Evolutionary conservation across 2,113 vertebrate species (phyloP).

Genomic region (Eonycteris spelaea): DNA sequence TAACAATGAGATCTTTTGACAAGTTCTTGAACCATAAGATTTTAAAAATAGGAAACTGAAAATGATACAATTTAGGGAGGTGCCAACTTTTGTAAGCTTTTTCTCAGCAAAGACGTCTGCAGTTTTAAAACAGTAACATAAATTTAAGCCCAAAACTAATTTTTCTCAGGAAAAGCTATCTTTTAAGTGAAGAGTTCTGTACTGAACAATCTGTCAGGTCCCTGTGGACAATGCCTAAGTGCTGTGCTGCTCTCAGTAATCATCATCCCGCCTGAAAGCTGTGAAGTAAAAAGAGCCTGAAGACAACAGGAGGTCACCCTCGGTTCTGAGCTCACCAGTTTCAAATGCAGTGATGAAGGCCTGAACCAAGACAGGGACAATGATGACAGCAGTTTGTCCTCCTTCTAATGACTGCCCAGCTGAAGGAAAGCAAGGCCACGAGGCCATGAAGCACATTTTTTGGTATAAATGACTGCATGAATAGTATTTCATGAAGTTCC

Average conservation of each 20-base stretch:
- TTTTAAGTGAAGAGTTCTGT: constrained; percentile 48
- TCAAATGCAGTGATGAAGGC: constrained; percentile 62
- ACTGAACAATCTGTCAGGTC: constrained; percentile 57
- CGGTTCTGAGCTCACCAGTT: constrained; percentile 72
- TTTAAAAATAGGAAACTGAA: background rate
- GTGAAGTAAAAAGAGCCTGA: constrained; percentile 70
- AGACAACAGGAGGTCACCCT: constrained; percentile 79
- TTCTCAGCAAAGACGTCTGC: background rate
- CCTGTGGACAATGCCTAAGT: constrained; percentile 65
- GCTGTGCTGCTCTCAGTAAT: constrained; percentile 64
- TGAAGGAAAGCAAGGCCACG: background rate
- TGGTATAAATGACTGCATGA: background rate
- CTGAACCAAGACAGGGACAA: constrained; percentile 27
- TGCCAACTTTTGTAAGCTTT: background rate
- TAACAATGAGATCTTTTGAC: background rate
- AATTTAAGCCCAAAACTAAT: background rate
- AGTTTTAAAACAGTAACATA: background rate
- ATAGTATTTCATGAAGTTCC: background rate
- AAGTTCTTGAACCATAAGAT: background rate
- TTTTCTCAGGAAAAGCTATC: background rate
- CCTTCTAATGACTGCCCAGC: background rate
- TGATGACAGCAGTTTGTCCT: background rate
- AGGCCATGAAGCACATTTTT: background rate
- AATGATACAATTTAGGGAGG: background rate
- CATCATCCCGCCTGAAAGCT: constrained; percentile 78